Evolutionary conservation across 2,888 invertebrate species (phyloP).

Genomic region (Branchellion lobata): DNA sequence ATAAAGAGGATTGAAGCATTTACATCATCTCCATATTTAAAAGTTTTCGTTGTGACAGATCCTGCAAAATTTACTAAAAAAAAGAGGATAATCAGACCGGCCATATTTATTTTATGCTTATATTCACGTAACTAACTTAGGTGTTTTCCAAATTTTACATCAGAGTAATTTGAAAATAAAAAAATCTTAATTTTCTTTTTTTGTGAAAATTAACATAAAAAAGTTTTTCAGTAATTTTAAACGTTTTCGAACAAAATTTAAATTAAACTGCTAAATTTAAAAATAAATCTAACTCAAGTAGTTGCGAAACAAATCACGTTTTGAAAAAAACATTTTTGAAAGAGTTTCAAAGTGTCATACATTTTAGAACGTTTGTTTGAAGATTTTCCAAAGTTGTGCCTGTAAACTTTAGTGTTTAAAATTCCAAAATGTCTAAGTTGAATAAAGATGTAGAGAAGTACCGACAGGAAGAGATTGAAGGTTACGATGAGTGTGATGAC

Average conservation of each 20-base stretch:
- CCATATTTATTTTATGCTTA: conserved; percentile 6
- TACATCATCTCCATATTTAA: conserved; percentile 58
- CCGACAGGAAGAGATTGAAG: not conserved
- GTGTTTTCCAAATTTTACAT: not conserved
- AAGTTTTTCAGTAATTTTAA: not conserved
- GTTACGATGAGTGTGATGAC: not conserved
- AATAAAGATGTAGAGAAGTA: not conserved
- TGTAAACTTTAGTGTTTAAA: not conserved
- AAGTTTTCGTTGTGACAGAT: conserved; percentile 52
- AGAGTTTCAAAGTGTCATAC: not conserved
- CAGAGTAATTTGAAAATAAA: too few relatives aligned
- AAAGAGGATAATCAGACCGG: not conserved
- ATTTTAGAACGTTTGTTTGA: not conserved
- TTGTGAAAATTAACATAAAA: not conserved
- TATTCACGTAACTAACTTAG: conserved; percentile 19
- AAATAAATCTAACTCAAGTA: too few relatives aligned
- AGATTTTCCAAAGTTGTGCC: not conserved
- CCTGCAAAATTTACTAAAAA: not conserved
- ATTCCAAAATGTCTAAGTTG: not conserved
- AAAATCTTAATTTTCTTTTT: too few relatives aligned
- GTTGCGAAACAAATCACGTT: too few relatives aligned
- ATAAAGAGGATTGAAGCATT: not conserved
- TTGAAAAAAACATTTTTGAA: not conserved
- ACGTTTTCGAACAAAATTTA: not conserved
- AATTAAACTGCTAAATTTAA: too few relatives aligned